Percentiles rank a stretch among this genome's conserved stretches.
phyloP scores from a whole-genome alignment of 2,797 vertebrate genomes.

The Onychomys arenicola region DNA sequence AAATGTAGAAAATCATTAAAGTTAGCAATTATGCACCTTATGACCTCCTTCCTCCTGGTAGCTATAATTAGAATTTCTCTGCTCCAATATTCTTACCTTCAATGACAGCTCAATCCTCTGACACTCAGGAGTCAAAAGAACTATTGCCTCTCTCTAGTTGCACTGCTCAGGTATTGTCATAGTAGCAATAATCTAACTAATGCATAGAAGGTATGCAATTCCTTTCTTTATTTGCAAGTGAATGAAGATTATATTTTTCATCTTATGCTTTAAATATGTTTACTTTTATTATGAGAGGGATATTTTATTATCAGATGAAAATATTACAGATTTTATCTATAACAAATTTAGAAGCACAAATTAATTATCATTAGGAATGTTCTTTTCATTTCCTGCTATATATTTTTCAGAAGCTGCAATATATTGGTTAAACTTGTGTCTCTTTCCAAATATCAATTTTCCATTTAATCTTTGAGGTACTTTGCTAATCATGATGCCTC shows the following conservation, averaged over 20 bases:
- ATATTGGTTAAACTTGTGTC: neutral
- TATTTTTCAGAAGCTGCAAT: neutral
- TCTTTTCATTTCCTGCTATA: neutral
- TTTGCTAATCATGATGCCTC: neutral
- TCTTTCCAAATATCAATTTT: neutral
- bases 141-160: too few species aligned
- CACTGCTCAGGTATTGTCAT: neutral
- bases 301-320: neutral
- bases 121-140: neutral
- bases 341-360: neutral
- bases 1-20: neutral
- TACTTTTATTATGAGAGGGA: neutral
- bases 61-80: too few species aligned
- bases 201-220: neutral
- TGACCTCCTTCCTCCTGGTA: neutral
- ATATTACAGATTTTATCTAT: neutral
- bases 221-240: neutral
- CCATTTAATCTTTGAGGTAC: neutral
- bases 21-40: rapidly evolving
- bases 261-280: neutral
- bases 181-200: neutral
- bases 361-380: neutral
- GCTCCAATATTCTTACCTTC: neutral
- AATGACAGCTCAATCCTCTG: too few species aligned
- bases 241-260: neutral